A percentile compares a stretch with the other conserved stretches of the same genome.
Evolutionary conservation across 2,113 vertebrate species (phyloP).

Genomic region (Pygoscelis antarcticus): DNA sequence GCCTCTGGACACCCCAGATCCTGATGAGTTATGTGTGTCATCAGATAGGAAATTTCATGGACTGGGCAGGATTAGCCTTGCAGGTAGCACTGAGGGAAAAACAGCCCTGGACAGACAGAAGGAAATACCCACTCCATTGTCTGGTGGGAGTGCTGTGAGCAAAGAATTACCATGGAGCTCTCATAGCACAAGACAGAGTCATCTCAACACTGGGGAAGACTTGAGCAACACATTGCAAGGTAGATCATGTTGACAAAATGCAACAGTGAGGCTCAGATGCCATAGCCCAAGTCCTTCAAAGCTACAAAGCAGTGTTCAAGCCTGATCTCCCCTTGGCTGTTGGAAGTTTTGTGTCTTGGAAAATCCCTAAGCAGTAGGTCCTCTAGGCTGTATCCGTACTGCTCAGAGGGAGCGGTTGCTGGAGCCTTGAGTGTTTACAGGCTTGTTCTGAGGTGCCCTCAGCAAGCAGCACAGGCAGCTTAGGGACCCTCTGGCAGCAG

Average conservation of each 20-base stretch:
- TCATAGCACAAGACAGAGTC: background rate
- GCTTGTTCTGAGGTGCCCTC: background rate
- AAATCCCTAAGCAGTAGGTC: background rate
- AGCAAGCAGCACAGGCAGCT: background rate
- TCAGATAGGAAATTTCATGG: rapidly evolving
- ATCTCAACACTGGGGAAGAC: background rate
- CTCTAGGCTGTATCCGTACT: background rate
- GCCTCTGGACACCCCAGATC: background rate
- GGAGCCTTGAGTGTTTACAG: background rate
- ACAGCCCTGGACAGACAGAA: background rate
- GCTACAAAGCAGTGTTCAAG: background rate
- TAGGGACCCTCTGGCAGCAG: background rate
- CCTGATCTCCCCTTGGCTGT: background rate
- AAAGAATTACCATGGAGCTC: background rate
- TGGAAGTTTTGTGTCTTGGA: background rate
- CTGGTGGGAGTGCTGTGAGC: background rate
- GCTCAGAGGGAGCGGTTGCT: background rate
- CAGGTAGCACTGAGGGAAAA: background rate
- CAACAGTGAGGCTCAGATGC: background rate
- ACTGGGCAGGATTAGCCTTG: background rate
- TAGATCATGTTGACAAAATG: background rate
- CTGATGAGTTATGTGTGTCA: rapidly evolving
- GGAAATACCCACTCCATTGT: background rate
- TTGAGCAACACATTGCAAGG: background rate
- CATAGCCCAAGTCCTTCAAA: background rate